phyloP scores from a whole-genome alignment of 2,797 vertebrate species.

The Coendou prehensilis region DNA sequence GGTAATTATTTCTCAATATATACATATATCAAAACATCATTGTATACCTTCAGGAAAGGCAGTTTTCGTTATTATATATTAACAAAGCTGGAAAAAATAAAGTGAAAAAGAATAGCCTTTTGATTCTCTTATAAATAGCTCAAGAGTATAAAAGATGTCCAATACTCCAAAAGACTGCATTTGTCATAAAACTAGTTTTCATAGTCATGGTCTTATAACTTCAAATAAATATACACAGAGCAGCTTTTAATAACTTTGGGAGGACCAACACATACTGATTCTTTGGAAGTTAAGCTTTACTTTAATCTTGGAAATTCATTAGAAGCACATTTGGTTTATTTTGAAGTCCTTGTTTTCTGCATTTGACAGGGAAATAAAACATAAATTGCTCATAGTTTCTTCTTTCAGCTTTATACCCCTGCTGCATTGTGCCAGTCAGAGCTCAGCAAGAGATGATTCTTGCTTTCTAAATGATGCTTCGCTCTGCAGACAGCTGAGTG shows the following conservation, averaged over 20 bases:
- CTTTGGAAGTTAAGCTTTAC: slow-evolving; percentile 58
- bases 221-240: slow-evolving; percentile 53
- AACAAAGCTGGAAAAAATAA: neutral
- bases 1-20: neutral
- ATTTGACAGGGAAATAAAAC: slow-evolving; percentile 54
- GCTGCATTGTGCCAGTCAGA: slow-evolving; percentile 42
- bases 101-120: neutral
- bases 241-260: slow-evolving; percentile 51
- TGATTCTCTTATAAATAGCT: neutral
- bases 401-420: slow-evolving; percentile 35
- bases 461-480: slow-evolving; percentile 67
- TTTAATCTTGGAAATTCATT: slow-evolving; percentile 54
- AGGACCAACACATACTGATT: slow-evolving; percentile 31
- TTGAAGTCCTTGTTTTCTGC: slow-evolving; percentile 63
- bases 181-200: slow-evolving; percentile 34
- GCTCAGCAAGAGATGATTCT: slow-evolving; percentile 50
- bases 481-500: neutral
- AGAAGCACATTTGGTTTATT: slow-evolving; percentile 67
- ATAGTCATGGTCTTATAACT: neutral
- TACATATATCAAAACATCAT: neutral
- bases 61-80: neutral
- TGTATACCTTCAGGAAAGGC: neutral
- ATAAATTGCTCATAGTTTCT: slow-evolving; percentile 55
- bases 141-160: slow-evolving; percentile 50
- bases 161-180: slow-evolving; percentile 38